A percentile compares a stretch with the other conserved stretches of the same genome.
These are phyloP conservation scores for Orchesellides sinensis DNA, from an alignment of 2,888 invertebrate genomes.

Conservation along the genomic window DNA sequence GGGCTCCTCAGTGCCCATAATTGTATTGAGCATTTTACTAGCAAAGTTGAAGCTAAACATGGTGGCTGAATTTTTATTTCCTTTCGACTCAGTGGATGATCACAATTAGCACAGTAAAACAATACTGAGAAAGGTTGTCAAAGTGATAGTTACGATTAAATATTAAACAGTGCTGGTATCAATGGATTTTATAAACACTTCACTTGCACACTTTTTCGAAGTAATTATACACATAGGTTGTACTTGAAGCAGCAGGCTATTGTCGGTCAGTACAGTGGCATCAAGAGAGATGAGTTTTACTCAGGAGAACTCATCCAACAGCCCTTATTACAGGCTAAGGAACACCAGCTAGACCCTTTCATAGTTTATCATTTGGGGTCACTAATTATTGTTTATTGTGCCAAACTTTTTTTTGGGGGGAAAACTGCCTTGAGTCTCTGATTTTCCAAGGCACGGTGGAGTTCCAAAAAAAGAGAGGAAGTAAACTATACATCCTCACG, in stretches of 20 bases:
- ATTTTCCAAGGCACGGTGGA: slow-evolving; percentile 74
- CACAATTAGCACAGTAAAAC: slow-evolving; percentile 18
- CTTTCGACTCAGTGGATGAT: slow-evolving; percentile 27
- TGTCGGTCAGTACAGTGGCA: slow-evolving; percentile 46
- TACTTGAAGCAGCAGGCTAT: slow-evolving; percentile 45
- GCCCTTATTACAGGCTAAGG: slow-evolving; percentile 48
- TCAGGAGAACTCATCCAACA: slow-evolving; percentile 57
- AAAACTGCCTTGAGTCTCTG: slow-evolving; percentile 70
- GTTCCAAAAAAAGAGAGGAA: slow-evolving; percentile 68
- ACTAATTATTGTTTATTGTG: slow-evolving; percentile 25
- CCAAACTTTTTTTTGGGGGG: slow-evolving; percentile 22
- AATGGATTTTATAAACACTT: slow-evolving; percentile 32
- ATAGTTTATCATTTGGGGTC: slow-evolving; percentile 51
- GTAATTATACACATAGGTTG: slow-evolving; percentile 12
- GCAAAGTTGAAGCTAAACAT: slow-evolving; percentile 78
- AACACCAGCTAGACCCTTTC: slow-evolving; percentile 41
- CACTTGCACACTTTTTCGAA: slow-evolving; percentile 40
- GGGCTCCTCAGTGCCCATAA: slow-evolving; percentile 77
- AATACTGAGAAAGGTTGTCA: slow-evolving; percentile 29
- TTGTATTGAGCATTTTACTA: slow-evolving; percentile 78
- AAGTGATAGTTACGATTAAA: background rate
- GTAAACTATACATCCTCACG: slow-evolving; percentile 74
- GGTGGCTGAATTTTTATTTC: slow-evolving; percentile 58
- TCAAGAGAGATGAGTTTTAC: slow-evolving; percentile 50
- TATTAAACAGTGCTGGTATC: slow-evolving; percentile 1